These are phyloP conservation scores for Invenusta paracnida DNA, from an alignment of 2,888 invertebrate species.

Conservation along the genomic window DNA sequence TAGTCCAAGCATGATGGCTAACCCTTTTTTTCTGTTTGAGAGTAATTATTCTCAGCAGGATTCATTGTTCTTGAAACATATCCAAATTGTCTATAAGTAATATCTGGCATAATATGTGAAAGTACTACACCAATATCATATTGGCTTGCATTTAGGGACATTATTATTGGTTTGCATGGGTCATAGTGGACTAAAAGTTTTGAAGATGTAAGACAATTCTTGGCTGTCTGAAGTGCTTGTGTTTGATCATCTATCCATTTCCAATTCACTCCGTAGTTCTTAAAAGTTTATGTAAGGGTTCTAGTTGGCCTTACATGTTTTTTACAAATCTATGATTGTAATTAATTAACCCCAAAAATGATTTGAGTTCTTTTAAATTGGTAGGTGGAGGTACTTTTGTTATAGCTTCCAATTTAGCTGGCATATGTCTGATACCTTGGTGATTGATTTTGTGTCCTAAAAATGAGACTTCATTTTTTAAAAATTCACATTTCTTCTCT, in stretches of 20 bases:
- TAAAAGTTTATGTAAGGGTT: conserved; percentile 22
- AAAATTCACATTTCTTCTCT: conserved; percentile 10
- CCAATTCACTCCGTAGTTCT: not conserved
- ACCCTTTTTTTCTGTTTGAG: conserved; percentile 3
- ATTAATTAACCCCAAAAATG: conserved; percentile 28
- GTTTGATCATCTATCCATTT: not conserved
- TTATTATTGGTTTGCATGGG: conserved; percentile 15
- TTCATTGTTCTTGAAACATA: conserved; percentile 1
- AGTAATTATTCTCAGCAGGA: conserved; percentile 10
- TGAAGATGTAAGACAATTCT: not conserved
- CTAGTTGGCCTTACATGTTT: not conserved
- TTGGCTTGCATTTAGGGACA: not conserved
- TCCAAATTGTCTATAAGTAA: not conserved
- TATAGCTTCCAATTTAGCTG: conserved; percentile 33
- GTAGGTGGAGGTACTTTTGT: conserved; percentile 22
- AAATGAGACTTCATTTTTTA: conserved; percentile 23
- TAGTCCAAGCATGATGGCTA: conserved; percentile 21
- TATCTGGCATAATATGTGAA: conserved; percentile 9
- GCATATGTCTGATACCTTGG: conserved; percentile 20
- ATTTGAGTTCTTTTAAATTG: conserved; percentile 33
- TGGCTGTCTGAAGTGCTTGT: conserved; percentile 3
- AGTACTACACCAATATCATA: conserved; percentile 16
- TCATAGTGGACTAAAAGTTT: conserved; percentile 6
- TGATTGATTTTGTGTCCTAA: conserved; percentile 30
- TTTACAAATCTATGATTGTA: conserved; percentile 30